These are phyloP conservation scores for Lanius ludovicianus DNA, from an alignment of 2,113 vertebrate species.

Conservation along the genomic window DNA sequence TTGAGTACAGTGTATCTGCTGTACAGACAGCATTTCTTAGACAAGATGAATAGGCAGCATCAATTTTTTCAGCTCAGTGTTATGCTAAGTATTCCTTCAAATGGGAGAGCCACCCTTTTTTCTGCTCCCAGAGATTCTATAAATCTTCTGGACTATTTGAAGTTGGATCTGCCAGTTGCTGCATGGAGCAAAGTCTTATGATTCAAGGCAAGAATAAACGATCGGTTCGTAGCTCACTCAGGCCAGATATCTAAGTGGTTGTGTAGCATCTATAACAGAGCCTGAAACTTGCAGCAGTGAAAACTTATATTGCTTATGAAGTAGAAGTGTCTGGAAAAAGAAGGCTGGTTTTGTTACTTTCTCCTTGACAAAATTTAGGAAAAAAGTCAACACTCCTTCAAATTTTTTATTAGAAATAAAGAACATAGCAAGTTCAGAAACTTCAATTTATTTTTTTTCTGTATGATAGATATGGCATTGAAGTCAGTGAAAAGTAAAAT, in stretches of 20 bases:
- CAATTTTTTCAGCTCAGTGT: not conserved
- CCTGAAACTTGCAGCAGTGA: not conserved
- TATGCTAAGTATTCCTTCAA: not conserved
- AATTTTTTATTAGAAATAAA: not conserved
- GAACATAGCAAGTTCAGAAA: not conserved
- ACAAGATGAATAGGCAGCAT: not conserved
- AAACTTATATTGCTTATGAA: not conserved
- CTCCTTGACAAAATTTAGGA: not conserved
- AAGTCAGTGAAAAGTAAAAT: not conserved
- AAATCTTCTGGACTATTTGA: not conserved
- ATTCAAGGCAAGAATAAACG: not conserved
- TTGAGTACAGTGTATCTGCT: not conserved
- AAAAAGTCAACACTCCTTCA: not conserved
- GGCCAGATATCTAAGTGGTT: not conserved
- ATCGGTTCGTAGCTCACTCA: not conserved
- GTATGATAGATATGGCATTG: fast-evolving
- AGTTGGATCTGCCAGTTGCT: not conserved
- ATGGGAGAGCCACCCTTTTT: not conserved
- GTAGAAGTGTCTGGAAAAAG: not conserved
- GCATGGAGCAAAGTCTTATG: not conserved
- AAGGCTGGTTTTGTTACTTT: not conserved
- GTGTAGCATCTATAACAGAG: not conserved
- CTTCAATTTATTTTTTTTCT: not conserved
- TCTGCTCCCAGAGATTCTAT: not conserved
- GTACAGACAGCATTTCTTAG: not conserved